Conservation (phyloP, 2,113 vertebrate genomes). For the Malurus alboscapulatus region DNA sequence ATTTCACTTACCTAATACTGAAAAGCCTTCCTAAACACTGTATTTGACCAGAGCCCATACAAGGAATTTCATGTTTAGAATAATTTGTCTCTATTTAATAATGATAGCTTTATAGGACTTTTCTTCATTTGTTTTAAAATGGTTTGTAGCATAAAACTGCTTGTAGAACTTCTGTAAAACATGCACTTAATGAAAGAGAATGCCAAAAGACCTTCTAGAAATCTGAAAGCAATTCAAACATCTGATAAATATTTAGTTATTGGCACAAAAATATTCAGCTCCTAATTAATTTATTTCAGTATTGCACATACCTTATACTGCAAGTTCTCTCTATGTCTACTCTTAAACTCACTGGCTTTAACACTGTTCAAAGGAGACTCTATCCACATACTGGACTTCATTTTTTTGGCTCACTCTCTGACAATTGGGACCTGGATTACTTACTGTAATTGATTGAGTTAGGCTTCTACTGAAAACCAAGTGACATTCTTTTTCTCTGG, state of each 20-base stretch:
- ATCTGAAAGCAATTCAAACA: neutral
- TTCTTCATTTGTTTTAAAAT: neutral
- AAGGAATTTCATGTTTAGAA: neutral
- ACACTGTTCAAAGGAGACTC: neutral
- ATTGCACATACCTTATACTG: neutral
- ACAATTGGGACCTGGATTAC: neutral
- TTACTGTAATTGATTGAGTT: neutral
- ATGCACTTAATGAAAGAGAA: neutral
- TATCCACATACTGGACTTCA: neutral
- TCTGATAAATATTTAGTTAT: neutral
- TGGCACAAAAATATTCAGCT: neutral
- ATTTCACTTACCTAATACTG: slow-evolving; percentile 44
- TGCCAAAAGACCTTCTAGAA: neutral
- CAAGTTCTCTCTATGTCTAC: neutral
- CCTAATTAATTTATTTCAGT: neutral
- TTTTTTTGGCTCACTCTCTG: neutral
- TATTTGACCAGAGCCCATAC: neutral
- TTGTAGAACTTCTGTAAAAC: neutral
- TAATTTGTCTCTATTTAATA: slow-evolving; percentile 49
- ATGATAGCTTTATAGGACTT: slow-evolving; percentile 11
- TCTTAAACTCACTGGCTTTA: neutral
- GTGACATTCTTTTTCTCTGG: neutral
- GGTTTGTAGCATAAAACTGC: neutral
- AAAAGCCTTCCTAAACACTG: slow-evolving; percentile 30
- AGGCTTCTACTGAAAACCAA: neutral